Conservation (phyloP, 2,888 invertebrate genomes). For the Trisateles emortualis region DNA sequence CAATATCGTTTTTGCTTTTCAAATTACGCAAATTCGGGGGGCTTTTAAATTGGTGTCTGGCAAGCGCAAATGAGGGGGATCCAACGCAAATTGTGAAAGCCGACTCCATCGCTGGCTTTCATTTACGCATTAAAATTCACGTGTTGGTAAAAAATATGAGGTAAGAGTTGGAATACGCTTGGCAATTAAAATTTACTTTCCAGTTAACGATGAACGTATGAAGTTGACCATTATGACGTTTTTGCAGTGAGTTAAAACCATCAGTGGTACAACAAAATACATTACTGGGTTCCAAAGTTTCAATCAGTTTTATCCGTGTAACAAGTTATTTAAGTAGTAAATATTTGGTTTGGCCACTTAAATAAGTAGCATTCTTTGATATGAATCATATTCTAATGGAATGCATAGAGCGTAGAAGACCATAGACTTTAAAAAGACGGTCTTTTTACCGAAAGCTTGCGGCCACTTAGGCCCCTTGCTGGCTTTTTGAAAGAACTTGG, state of each 20-base stretch:
- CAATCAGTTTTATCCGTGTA: no score
- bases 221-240: constrained; percentile 4
- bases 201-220: constrained; percentile 16
- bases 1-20: constrained; percentile 24
- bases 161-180: constrained; percentile 29
- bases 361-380: no score
- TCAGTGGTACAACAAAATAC: background rate
- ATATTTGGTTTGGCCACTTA: no score
- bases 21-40: constrained; percentile 41
- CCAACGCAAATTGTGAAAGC: constrained; percentile 58
- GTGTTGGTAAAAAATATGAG: constrained; percentile 50
- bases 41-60: constrained; percentile 42
- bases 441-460: no score
- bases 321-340: no score
- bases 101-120: constrained; percentile 55
- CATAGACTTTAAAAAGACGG: no score
- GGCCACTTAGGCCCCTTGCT: no score
- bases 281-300: background rate
- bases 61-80: constrained; percentile 39
- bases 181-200: constrained; percentile 35
- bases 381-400: no score
- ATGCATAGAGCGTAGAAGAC: no score
- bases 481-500: no score
- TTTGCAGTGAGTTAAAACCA: constrained; percentile 4
- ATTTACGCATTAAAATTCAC: constrained; percentile 59